Evolutionary conservation across 2,113 vertebrate genomes (phyloP), one percentile per base, ranked within the genome.

Genomic region (Sialia sialis): DNA sequence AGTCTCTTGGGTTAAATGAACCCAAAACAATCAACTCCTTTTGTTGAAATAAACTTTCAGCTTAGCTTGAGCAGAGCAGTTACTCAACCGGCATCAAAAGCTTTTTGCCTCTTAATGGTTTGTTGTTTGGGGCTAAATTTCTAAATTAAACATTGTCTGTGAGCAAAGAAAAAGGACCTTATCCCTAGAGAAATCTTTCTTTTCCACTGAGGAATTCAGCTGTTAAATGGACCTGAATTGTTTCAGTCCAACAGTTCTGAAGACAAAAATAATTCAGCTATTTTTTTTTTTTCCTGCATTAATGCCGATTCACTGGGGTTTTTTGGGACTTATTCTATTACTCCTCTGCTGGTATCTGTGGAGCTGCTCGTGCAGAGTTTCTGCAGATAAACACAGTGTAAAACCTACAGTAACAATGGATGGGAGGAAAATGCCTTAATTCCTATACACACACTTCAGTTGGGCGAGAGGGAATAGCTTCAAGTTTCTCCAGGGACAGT

Each of bases 1-100:
- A 30, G n/a, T 82, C n/a, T 59, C 29, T 34, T 13, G 32, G 55
- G 51, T 89, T 89, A 91, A 90, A 90, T 74, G 69, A 87, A 84
- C 43, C 34, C 69, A 14, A 90, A 87, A 5, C 27, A 58, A 84
- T 81, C 55, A 77, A 46, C 16, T 70, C 17, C 9, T 86, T 91
- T 16, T 63, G 21, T 73, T 80, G 49, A 76, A 91, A 93, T 17
- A 78, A 91, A 63, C 27, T 34, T 76, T 67, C 52, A 60, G 11
- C 48, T 83, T 48, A 48, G 7, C 5, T 54, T 93, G 66, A 90
- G 30, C 1, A 0, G 66, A 87, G 18, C 18, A 70, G 34, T 72
- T 66, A 67, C 4, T n/a, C 63, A 80, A 72, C 30, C 15, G 13
- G 20, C 15, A 78, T 79, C 46, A n/a, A 87, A 92, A 67, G 9